Base-by-base conservation (phyloP, 1,140 invertebrate species). In the Diorhabda elongata region DNA sequence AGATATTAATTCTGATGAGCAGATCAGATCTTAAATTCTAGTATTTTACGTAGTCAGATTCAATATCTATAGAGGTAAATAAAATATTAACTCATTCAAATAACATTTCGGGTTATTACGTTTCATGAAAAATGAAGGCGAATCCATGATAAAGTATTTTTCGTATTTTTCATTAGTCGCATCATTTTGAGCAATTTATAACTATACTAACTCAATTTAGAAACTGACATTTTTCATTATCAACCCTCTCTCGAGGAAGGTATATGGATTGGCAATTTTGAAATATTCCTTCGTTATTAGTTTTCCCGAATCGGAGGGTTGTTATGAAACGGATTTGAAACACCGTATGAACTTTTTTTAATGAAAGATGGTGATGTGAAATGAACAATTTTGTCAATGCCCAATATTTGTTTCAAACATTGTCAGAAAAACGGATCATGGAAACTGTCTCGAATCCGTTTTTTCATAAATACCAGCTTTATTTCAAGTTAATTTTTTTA, bases 111-210 rank as follows among this genome's bases (percentile, higher is more conserved):
- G 47, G 47, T 52, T 52, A 52, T 52, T 52, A 52, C 47, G 47
- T 52, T 3, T 52, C 6, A 52, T 52, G 47, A 52, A 52, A 52
- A 52, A 52, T 52, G 47, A 52, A 52, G 47, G 47, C 47, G 4
- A 52, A 52, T 52, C 47, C 47, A 52, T n/a, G 47, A 52, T 52
- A 52, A 6, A n/a, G 47, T 52, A 52, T 52, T 52, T 52, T 52
- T 52, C 47, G 47, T 52, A 52, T 52, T 52, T 52, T 52, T 52
- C 47, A 52, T 52, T 52, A 52, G 47, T 52, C 47, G 47, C 47
- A 52, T 52, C 47, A 52, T 52, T 52, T 52, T 52, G 47, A 52
- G 47, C 47, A 52, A 52, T 52, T 52, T 52, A 52, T 52, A 52
- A 52, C 47, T 52, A 52, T 52, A 52, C 47, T 52, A 52, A 52